Evolutionary conservation across 37 sponge, comb jelly and placozoan genomes (phyloP).

Genomic region (Aphrocallistes beatrix): DNA sequence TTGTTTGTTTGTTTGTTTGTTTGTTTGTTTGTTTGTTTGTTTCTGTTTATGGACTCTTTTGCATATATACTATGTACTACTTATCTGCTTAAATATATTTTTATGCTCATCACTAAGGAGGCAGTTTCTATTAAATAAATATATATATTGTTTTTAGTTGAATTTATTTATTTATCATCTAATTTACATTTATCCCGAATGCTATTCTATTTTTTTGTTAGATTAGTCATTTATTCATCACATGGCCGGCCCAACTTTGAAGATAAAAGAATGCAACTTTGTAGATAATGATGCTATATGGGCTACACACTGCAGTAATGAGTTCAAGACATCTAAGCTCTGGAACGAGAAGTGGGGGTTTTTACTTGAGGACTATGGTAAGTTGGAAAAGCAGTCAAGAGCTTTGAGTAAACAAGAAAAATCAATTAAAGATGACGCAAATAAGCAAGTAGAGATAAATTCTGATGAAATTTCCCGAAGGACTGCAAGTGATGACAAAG

Average conservation of each 20-base stretch:
- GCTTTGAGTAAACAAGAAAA: neutral
- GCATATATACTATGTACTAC: too few species aligned
- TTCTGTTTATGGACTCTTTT: too few species aligned
- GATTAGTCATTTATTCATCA: too few species aligned
- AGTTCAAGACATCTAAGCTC: neutral
- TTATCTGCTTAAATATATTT: too few species aligned
- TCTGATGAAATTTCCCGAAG: neutral
- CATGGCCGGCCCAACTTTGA: neutral
- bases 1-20: too few species aligned
- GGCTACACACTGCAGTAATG: neutral
- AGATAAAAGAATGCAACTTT: neutral
- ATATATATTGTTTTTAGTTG: too few species aligned
- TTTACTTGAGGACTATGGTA: neutral
- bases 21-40: too few species aligned
- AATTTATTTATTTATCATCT: too few species aligned
- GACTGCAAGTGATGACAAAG: neutral
- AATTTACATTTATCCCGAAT: too few species aligned
- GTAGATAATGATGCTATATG: neutral
- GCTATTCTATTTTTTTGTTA: too few species aligned
- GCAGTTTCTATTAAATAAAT: too few species aligned
- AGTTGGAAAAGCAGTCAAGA: neutral
- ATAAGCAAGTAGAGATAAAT: neutral
- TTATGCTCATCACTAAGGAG: too few species aligned
- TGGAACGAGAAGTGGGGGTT: slow-evolving; percentile 8
- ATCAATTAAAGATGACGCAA: neutral